Evolutionary conservation across 1,140 invertebrate species (phyloP).

Genomic region (Diuraphis noxia): DNA sequence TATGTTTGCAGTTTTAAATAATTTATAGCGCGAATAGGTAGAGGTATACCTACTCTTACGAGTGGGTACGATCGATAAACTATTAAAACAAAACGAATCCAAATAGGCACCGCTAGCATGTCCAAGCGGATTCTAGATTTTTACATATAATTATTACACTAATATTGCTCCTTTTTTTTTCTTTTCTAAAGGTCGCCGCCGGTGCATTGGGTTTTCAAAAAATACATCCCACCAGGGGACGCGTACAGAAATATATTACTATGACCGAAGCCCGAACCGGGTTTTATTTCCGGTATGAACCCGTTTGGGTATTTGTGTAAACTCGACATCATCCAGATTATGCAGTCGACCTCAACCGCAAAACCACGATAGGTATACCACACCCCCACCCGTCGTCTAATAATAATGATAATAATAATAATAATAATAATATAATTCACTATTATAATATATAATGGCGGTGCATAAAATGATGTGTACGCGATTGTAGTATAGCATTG

Average conservation of each 20-base stretch:
- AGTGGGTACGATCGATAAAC: neutral
- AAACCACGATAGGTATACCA: neutral
- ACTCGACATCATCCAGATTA: neutral
- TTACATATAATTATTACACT: neutral
- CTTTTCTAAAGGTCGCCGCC: too few relatives aligned
- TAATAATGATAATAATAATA: neutral
- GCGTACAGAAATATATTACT: neutral
- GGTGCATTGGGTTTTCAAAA: neutral
- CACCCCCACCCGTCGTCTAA: neutral
- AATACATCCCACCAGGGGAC: neutral
- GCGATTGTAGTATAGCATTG: neutral
- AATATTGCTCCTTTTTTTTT: neutral
- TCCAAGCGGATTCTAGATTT: neutral
- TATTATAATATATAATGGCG: neutral
- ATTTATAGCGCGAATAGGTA: neutral
- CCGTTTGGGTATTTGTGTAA: neutral
- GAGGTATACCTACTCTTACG: too few relatives aligned
- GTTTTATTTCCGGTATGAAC: neutral
- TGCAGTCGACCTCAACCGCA: neutral
- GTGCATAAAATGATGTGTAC: neutral
- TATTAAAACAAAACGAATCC: neutral
- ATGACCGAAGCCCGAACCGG: neutral
- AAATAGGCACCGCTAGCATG: neutral
- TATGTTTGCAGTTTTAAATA: neutral
- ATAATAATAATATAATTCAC: neutral